A percentile compares a stretch with the other conserved stretches of the same genome.
Conservation (phyloP, 2,797 vertebrate genomes). For the Bufotes viridis region DNA sequence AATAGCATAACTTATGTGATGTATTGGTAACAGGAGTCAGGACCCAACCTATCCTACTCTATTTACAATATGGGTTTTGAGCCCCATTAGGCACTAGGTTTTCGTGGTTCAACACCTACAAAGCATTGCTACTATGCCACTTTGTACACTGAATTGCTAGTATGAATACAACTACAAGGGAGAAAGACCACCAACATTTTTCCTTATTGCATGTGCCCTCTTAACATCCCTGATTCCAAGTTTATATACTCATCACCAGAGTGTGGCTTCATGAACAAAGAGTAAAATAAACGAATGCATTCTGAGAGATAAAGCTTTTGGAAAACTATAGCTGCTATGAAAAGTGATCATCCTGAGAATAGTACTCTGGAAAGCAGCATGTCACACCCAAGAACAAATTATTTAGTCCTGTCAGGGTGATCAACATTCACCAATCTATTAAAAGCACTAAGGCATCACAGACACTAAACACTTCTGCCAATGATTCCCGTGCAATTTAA, state of each 20-base stretch:
- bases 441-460: not conserved
- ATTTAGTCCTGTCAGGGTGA: slow-evolving; percentile 24
- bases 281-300: not conserved
- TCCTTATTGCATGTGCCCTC: not conserved
- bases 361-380: not conserved
- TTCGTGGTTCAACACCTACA: not conserved
- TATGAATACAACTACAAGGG: too few relatives aligned
- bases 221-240: not conserved
- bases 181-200: too few relatives aligned
- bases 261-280: not conserved
- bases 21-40: too few relatives aligned
- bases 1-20: too few relatives aligned
- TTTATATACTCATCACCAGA: not conserved
- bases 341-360: slow-evolving; percentile 22
- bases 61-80: too few relatives aligned
- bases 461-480: slow-evolving; percentile 27
- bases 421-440: slow-evolving; percentile 37
- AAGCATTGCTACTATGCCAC: not conserved
- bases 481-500: slow-evolving; percentile 5
- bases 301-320: not conserved
- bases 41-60: too few relatives aligned
- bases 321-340: not conserved
- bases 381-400: slow-evolving; percentile 15
- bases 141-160: not conserved
- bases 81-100: too few relatives aligned